Percentiles rank a stretch among this genome's conserved stretches.
Evolutionary conservation across 2,888 invertebrate genomes (phyloP).

Genomic region (Bhutanitis thaidina): DNA sequence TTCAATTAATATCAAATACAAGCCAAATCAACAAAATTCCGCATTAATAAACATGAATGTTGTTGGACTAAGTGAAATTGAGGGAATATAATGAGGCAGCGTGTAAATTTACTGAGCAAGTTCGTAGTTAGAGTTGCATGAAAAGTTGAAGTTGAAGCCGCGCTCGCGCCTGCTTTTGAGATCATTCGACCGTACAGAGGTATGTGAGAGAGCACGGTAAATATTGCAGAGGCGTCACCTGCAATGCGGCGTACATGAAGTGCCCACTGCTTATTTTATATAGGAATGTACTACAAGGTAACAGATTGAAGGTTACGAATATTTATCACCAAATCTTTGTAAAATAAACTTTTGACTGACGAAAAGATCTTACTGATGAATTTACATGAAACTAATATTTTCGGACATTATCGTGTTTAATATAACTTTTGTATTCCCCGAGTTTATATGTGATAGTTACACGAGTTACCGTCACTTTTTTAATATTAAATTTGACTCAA

Average conservation of each 20-base stretch:
- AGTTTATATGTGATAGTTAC: too few species aligned
- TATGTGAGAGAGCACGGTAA: slow-evolving; percentile 5
- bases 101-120: slow-evolving; percentile 17
- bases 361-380: too few species aligned
- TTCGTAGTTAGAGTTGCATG: slow-evolving; percentile 20
- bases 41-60: slow-evolving; percentile 19
- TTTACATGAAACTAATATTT: too few species aligned
- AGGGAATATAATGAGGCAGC: slow-evolving; percentile 21
- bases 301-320: too few species aligned
- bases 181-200: slow-evolving; percentile 17
- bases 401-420: too few species aligned
- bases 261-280: slow-evolving; percentile 14
- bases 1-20: slow-evolving; percentile 1
- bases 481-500: too few species aligned
- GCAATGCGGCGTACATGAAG: slow-evolving; percentile 19
- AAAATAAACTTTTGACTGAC: too few species aligned
- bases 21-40: slow-evolving; percentile 16
- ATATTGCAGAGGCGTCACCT: slow-evolving; percentile 18
- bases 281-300: not conserved
- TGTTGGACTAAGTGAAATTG: slow-evolving; percentile 21
- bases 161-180: slow-evolving; percentile 20
- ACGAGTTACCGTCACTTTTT: too few species aligned
- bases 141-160: slow-evolving; percentile 19
- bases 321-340: too few species aligned
- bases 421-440: too few species aligned